These are phyloP conservation scores for Brachyopa scutellaris DNA, from an alignment of 2,888 invertebrate species.

Conservation along the genomic window DNA sequence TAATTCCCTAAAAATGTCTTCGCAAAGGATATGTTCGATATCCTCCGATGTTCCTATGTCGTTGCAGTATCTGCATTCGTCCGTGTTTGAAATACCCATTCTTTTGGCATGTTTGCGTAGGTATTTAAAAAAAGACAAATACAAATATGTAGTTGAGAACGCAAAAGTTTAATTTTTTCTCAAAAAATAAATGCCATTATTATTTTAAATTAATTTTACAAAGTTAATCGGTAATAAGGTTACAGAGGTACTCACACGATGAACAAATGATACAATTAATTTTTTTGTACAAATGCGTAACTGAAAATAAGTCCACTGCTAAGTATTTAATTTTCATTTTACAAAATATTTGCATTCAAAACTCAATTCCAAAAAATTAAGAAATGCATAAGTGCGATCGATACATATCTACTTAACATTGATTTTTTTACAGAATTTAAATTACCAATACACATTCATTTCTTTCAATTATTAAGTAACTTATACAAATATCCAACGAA, in stretches of 20 bases:
- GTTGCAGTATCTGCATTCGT: no score
- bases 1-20: no score
- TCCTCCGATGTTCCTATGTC: no score
- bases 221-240: not conserved
- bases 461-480: slow-evolving; percentile 51
- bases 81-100: no score
- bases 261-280: not conserved
- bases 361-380: slow-evolving; percentile 30
- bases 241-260: not conserved
- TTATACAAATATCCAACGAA: slow-evolving; percentile 35
- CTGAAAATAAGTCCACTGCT: not conserved
- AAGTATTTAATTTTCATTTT: not conserved
- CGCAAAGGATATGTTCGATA: no score
- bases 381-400: slow-evolving; percentile 17
- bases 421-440: not conserved
- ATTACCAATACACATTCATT: slow-evolving; percentile 23
- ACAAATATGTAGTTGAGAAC: not conserved
- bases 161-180: not conserved
- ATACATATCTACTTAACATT: slow-evolving; percentile 15
- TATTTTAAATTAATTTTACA: slow-evolving; percentile 20
- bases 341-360: slow-evolving; percentile 7
- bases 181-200: slow-evolving; percentile 15
- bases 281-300: not conserved
- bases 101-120: no score
- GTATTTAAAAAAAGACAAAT: no score